A percentile compares a stretch with the other conserved stretches of the same genome.
These are phyloP conservation scores for Hydrocynus forskahlii DNA, from an alignment of 2,797 vertebrate species.

Conservation along the genomic window DNA sequence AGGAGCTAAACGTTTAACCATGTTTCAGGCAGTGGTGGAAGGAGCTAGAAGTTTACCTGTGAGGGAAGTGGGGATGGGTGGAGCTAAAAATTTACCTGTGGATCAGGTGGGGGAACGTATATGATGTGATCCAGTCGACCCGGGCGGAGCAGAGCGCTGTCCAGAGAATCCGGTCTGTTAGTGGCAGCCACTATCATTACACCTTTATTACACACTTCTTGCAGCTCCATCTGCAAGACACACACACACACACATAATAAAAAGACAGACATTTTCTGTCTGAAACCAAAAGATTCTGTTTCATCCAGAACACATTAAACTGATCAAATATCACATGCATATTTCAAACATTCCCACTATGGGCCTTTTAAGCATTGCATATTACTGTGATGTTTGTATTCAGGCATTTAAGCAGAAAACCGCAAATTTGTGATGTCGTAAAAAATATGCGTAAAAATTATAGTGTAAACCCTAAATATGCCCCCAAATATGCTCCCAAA, in stretches of 20 bases:
- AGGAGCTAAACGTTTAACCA: slow-evolving; percentile 42
- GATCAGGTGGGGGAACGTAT: slow-evolving; percentile 90
- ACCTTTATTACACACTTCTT: slow-evolving; percentile 85
- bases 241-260: neutral
- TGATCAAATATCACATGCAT: no score
- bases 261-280: neutral
- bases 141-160: slow-evolving; percentile 91
- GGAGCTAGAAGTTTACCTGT: slow-evolving; percentile 73
- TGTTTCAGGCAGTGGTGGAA: slow-evolving; percentile 67
- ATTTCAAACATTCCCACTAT: no score
- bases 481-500: no score
- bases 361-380: no score
- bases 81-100: slow-evolving; percentile 75
- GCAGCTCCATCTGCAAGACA: slow-evolving; percentile 78
- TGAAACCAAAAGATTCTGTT: no score
- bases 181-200: slow-evolving; percentile 94
- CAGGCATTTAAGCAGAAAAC: no score
- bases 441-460: no score
- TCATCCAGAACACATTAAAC: no score
- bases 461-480: no score
- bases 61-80: slow-evolving; percentile 83
- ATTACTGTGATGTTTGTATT: no score
- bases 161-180: slow-evolving; percentile 89
- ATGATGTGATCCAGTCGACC: slow-evolving; percentile 93
- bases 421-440: no score